Percentiles rank a stretch among this genome's conserved stretches.
Evolutionary conservation across 1,140 invertebrate species (phyloP).

Genomic region (Harpegnathos saltator): DNA sequence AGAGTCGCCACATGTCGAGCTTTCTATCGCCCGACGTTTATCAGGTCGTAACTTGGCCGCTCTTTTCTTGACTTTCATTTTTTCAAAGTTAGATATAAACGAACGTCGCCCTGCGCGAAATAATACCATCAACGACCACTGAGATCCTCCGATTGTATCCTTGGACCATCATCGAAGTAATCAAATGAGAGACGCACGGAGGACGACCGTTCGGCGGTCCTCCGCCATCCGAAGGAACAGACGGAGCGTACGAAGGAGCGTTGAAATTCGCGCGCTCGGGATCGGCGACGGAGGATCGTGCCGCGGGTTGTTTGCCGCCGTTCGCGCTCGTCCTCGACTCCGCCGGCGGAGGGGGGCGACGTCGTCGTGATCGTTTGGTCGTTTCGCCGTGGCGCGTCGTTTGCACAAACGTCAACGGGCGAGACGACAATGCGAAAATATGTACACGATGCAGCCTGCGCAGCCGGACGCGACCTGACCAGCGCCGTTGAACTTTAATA

Average conservation of each 20-base stretch:
- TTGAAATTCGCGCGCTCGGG: background rate
- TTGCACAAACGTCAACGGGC: conserved; percentile 57
- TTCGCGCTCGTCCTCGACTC: conserved; percentile 6
- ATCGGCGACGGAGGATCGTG: conserved; percentile 1
- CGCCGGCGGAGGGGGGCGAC: background rate
- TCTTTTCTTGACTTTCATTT: too few species aligned
- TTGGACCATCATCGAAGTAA: too few species aligned
- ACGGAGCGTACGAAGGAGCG: background rate
- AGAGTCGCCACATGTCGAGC: too few species aligned
- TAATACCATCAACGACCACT: too few species aligned
- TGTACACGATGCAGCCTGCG: conserved; percentile 10
- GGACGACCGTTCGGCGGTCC: background rate
- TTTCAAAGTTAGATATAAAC: background rate
- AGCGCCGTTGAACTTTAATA: conserved; percentile 78
- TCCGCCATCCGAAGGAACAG: too few species aligned
- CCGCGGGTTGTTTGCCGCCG: background rate
- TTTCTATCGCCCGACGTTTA: too few species aligned
- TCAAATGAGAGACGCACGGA: background rate
- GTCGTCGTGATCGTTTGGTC: conserved; percentile 22
- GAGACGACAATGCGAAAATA: conserved; percentile 60
- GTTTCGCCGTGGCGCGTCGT: conserved; percentile 45
- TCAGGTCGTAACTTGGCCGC: too few species aligned
- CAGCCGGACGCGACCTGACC: conserved; percentile 49
- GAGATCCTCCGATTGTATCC: background rate
- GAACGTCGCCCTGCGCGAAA: background rate